Base-by-base conservation (phyloP, 2,797 vertebrate genomes). In the Anguilla marmorata region DNA sequence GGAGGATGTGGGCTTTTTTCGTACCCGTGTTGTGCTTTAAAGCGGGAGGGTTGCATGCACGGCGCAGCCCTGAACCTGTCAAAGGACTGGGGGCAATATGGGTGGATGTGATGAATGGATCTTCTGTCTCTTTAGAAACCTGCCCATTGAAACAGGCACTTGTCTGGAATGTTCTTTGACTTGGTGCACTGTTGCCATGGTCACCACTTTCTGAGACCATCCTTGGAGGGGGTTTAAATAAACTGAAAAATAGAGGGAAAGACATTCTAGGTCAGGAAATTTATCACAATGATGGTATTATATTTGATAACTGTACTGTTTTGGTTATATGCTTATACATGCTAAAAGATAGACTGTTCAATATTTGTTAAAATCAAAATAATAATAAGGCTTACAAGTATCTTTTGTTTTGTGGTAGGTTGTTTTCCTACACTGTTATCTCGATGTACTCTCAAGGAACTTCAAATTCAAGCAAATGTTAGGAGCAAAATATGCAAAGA, bases 1-100 rank as follows among this genome's bases (percentile, higher is more conserved):
- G 95, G 2, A 92, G 93, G 92, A 95, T 91, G 85, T 94, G 93
- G 89, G 92, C 94, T 94, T 92, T 95, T 94, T 95, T 95, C 94
- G 93, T 92, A 92, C 90, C 91, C 90, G 91, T 91, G 92, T 93
- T 93, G 91, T 86, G 92, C 86, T 66, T 93, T 90, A 58, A 69
- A 30, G 84, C 37, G 12, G 60, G 21, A 52, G 72, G 79, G 69
- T 48, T 50, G n/a, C 60, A 14, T 72, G 84, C 72, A 72, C 48
- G 21, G 58, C 14, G 54, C 72, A 72, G 69, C 69, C 58, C 48
- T 69, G 84, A 82, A 27, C 84, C 87, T 60, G 56, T 86, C 72
- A 83, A 63, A 76, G 84, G 60, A 45, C 86, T 84, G 58, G 85
- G 58, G 50, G 58, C 41, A 30, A 14, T 58, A 69, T 66, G 37